phyloP scores from a whole-genome alignment of 2,797 vertebrate genomes.

The Peromyscus aztecus region DNA sequence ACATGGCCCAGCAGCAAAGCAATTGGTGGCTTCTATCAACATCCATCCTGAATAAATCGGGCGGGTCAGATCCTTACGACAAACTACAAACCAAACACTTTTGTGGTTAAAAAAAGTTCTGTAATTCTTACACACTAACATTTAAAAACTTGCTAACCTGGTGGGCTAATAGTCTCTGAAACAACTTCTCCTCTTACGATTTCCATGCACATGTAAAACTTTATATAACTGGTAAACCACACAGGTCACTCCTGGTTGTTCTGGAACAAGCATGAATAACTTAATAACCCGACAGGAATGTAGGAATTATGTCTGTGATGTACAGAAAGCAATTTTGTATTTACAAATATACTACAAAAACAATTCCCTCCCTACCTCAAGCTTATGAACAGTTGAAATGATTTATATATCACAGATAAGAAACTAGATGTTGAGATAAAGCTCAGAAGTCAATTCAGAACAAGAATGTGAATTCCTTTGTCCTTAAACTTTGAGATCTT shows the following conservation, averaged over 20 bases:
- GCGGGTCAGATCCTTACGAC: neutral
- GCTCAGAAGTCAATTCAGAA: conserved; percentile 33
- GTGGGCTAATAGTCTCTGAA: conserved; percentile 44
- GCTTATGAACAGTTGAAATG: conserved; percentile 33
- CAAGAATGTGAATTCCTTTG: neutral
- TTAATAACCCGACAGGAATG: neutral
- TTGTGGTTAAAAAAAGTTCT: neutral
- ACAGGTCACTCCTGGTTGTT: conserved; percentile 24
- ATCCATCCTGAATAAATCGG: neutral
- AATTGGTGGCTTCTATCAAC: neutral
- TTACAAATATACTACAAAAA: conserved; percentile 74
- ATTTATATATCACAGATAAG: conserved; percentile 48
- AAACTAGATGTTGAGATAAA: conserved; percentile 23
- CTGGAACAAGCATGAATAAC: conserved; percentile 41
- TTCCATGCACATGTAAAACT: conserved; percentile 37
- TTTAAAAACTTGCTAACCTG: conserved; percentile 37
- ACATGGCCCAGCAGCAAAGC: neutral
- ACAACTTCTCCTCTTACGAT: conserved; percentile 24
- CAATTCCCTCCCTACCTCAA: conserved; percentile 49
- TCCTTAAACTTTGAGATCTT: conserved; percentile 31
- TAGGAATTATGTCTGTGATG: conserved; percentile 27
- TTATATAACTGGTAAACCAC: neutral
- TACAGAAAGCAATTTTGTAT: conserved; percentile 65
- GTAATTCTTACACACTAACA: neutral
- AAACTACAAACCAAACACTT: neutral